Percentiles rank a stretch among this genome's conserved stretches.
These are phyloP conservation scores for Palythoa grandis DNA, from an alignment of 92 coral and sea anemone genomes.

Conservation along the genomic window DNA sequence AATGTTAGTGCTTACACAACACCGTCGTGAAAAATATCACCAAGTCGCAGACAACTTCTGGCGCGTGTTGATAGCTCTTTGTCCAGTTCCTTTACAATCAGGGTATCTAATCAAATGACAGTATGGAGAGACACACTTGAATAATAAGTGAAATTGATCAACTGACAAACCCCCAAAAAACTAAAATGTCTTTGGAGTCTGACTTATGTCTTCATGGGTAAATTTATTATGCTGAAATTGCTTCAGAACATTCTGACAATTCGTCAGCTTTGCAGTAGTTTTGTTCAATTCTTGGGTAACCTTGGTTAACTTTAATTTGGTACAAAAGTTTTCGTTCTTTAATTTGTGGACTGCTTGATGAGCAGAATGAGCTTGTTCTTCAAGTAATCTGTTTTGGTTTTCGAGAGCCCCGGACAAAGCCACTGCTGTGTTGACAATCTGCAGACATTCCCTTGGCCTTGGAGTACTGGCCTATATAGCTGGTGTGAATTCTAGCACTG, in stretches of 20 bases:
- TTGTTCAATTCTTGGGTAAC: constrained; percentile 25
- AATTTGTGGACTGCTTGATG: constrained; percentile 22
- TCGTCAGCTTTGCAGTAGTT: constrained; percentile 8
- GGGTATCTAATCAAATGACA: constrained; percentile 39
- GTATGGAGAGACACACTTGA: constrained; percentile 19
- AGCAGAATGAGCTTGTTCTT: background rate
- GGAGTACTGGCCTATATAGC: constrained; percentile 44
- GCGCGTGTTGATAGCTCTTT: background rate
- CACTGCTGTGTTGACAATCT: constrained; percentile 23
- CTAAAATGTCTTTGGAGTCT: constrained; percentile 22
- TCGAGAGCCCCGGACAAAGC: background rate
- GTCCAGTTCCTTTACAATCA: constrained; percentile 38
- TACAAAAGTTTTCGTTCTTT: constrained; percentile 17
- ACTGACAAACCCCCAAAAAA: constrained; percentile 33
- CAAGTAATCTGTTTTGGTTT: no score
- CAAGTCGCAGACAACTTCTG: no score
- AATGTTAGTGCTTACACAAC: background rate
- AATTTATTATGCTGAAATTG: no score
- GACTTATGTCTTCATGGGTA: background rate
- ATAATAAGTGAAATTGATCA: constrained; percentile 27
- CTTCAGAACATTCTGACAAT: no score
- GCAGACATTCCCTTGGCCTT: constrained; percentile 43
- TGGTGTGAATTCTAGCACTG: constrained; percentile 28
- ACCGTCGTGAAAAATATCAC: background rate
- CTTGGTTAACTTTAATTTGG: constrained; percentile 2